Evolutionary conservation across 2,113 vertebrate species (phyloP), one percentile per base, ranked within the genome.

Genomic region (Oreotragus oreotragus): DNA sequence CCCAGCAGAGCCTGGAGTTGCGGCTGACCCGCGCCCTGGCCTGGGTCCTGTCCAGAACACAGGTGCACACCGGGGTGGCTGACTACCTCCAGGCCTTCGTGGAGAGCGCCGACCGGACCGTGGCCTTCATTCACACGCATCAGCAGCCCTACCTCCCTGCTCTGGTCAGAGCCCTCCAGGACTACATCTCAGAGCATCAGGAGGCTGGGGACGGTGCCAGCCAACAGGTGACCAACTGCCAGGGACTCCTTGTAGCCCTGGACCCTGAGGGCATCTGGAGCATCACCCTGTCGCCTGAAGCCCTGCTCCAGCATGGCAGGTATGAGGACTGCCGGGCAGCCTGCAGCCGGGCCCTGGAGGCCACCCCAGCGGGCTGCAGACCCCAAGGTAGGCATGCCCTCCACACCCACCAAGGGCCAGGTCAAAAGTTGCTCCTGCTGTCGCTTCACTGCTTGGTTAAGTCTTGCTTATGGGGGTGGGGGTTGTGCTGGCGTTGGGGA

Each of bases 21-120:
- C 98, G 98, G 95, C 98, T 99, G 91, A 99, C 99, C 9, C 98
- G 98, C 3, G 99, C 99, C 0, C 98, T 99, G 95, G 99, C 99
- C 3, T 97, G 98, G 97, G 97, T 99, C 76, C 98, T 99, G 33
- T 99, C 99, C 0, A 93, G 99, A 25, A 96, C 96, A 0, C 94
- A 97, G 9, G 77, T 8, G 0, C 88, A 45, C 6, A 96, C 95
- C 0, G 99, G 99, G 0, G 90, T 99, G 33, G 88, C 84, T 0
- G 98, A 99, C 83, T 99, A 99, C 45, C 95, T 99, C 33, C 98
- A 98, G 76, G 98, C 99, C 16, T 99, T 99, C 45, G 88, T 33
- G 39, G 91, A 88, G 0, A 97, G 99, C 7, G 97, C 62, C 19
- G 58, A 97, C 0, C 98, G 99, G 90, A 98, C 99, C 0, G 98